Conservation (phyloP, 2,113 vertebrate species). For the Tachycineta bicolor region DNA sequence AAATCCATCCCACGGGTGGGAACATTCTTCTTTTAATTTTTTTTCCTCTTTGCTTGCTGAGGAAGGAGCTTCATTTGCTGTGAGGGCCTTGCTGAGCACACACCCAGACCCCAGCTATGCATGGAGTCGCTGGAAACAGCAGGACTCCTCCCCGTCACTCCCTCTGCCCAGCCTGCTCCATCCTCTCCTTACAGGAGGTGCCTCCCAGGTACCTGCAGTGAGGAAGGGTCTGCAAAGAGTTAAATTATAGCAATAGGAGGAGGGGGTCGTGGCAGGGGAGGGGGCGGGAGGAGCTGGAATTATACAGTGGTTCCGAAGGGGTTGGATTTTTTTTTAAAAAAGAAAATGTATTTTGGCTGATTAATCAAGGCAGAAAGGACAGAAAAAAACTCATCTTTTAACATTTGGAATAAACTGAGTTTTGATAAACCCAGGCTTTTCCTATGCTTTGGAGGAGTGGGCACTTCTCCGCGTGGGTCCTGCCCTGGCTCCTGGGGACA, state of each 20-base stretch:
- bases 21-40: neutral
- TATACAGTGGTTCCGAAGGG: conserved; percentile 8
- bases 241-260: conserved; percentile 16
- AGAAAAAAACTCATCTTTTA: conserved; percentile 57
- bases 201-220: neutral
- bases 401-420: conserved; percentile 77
- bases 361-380: neutral
- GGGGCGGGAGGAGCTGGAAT: neutral
- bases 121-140: rapidly evolving
- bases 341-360: conserved; percentile 70
- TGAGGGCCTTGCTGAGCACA: neutral
- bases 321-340: neutral
- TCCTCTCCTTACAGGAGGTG: neutral
- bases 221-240: neutral
- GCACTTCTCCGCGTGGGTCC: neutral
- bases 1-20: neutral
- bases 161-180: neutral
- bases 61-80: neutral
- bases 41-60: neutral
- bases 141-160: neutral
- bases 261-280: neutral
- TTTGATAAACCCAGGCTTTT: conserved; percentile 22
- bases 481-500: neutral
- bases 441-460: neutral
- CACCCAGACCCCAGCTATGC: neutral